Evolutionary conservation across 30 jellyfish, hydroid and myxozoan genomes (phyloP).

Genomic region (Turritopsis dohrnii): DNA sequence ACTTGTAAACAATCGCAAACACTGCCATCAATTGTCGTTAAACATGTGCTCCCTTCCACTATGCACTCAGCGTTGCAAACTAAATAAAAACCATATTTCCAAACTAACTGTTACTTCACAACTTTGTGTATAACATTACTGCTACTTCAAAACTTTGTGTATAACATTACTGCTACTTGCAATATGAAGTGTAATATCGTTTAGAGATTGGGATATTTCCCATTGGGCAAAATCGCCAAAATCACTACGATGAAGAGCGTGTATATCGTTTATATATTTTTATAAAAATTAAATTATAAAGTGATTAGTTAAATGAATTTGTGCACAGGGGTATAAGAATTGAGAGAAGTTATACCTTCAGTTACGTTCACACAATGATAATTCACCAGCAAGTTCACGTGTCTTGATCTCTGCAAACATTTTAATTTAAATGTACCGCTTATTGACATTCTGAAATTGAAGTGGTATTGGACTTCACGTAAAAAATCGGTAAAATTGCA

Average conservation of each 20-base stretch:
- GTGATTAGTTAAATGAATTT: no score
- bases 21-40: neutral
- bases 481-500: neutral
- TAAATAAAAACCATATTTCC: neutral
- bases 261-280: no score
- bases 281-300: no score
- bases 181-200: no score
- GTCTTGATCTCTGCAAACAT: neutral
- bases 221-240: no score
- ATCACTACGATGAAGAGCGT: no score
- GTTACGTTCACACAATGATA: neutral
- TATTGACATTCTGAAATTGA: neutral
- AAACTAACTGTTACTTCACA: neutral
- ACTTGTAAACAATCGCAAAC: constrained; percentile 19
- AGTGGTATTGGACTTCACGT: neutral
- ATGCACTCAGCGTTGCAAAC: neutral
- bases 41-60: constrained; percentile 20
- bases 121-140: neutral
- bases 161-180: no score
- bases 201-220: no score
- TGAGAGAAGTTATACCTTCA: neutral
- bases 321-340: neutral
- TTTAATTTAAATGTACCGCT: neutral
- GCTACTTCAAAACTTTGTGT: neutral
- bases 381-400: neutral